Base-by-base conservation (phyloP, 2,113 vertebrate species). In the Neodontobutis hainanensis region DNA sequence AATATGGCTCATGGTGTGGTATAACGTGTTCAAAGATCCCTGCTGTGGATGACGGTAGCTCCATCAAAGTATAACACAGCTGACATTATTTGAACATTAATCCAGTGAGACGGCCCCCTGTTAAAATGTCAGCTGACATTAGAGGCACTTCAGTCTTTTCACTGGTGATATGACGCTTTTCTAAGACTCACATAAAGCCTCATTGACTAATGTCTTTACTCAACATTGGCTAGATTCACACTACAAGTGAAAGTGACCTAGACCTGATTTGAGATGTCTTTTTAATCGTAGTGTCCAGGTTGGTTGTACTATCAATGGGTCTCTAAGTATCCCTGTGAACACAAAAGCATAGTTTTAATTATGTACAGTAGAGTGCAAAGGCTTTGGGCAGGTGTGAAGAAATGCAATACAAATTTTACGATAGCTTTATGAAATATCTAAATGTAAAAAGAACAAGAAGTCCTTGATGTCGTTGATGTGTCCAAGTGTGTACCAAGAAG, bases 141-240 rank as follows among this genome's bases (percentile, higher is more conserved):
- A 73, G 59, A 87, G 86, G 73, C 86, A 87, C 90, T 89, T 89
- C 14, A 64, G 45, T 53, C 51, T 35, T 82, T 78, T 66, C 43
- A 47, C 32, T 53, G 15, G 55, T 57, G 32, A 52, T 2, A 32
- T 56, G 42, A 27, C 44, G 19, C 27, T 53, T 49, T 68, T 61
- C 11, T 56, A 66, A 5, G 55, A 58, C 42, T 59, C 58, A 48
- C 38, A 34, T 35, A n/a, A 8, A 47, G 47, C 19, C 19, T 27
- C 19, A 27, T 34, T 44, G 6, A 44, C 43, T 38, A 11, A 34
- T 14, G n/a, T 34, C 27, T 34, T 40, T 40, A 40, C 38, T 8
- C 19, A 52, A 14, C 50, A 52, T 34, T 55, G 32, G 34, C 52
- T 55, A 15, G 7, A 34, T n/a, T 34, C 52, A 55, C 34, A 55